Evolutionary conservation across 1,140 invertebrate genomes (phyloP).

Genomic region (Mizuhopecten yessoensis): DNA sequence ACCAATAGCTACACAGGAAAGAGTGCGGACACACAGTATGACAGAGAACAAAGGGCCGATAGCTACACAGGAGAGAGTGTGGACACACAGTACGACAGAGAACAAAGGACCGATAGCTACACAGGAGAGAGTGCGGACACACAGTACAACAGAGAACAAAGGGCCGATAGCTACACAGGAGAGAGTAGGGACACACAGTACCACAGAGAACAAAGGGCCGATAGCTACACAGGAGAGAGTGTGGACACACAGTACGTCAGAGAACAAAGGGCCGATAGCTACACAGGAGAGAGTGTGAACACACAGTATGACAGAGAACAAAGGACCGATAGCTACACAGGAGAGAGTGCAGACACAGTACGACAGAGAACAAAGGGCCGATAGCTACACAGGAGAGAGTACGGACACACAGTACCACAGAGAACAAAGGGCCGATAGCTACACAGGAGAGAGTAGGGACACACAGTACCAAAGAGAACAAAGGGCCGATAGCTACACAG

Average conservation of each 20-base stretch:
- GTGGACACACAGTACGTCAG: too few species aligned
- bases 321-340: too few species aligned
- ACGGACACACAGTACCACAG: slow-evolving; percentile 26
- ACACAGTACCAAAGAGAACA: too few species aligned
- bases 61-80: not conserved
- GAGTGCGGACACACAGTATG: not conserved
- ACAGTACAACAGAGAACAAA: not conserved
- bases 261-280: too few species aligned
- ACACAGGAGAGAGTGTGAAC: too few species aligned
- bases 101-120: not conserved
- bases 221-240: not conserved
- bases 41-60: not conserved
- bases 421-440: not conserved
- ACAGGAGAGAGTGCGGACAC: not conserved
- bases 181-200: not conserved
- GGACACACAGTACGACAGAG: slow-evolving; percentile 8
- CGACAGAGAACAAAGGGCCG: not conserved
- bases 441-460: too few species aligned
- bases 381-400: not conserved
- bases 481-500: too few species aligned
- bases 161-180: not conserved
- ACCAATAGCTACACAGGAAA: too few species aligned
- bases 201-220: not conserved
- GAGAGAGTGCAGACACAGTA: not conserved
- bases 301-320: too few species aligned